Conservation (phyloP, 2,888 invertebrate genomes). For the Watsonalla binaria region DNA sequence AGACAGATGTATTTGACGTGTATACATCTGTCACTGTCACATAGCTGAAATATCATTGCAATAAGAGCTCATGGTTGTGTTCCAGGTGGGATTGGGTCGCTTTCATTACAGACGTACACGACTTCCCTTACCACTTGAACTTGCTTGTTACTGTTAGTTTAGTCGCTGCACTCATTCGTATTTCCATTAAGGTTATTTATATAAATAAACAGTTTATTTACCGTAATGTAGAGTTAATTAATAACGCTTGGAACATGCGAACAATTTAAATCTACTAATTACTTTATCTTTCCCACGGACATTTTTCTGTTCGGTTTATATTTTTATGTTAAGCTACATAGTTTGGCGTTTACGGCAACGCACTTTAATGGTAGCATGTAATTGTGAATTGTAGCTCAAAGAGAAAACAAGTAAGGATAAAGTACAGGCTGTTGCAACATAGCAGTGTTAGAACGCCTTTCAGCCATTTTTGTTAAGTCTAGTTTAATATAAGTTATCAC, state of each 20-base stretch:
- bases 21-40: too few species aligned
- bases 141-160: not conserved
- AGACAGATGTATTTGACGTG: too few species aligned
- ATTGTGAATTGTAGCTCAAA: not conserved
- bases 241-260: slow-evolving; percentile 16
- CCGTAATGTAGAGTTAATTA: slow-evolving; percentile 13
- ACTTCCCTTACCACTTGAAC: too few species aligned
- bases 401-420: not conserved
- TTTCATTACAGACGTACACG: too few species aligned
- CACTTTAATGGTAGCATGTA: slow-evolving; percentile 24
- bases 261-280: slow-evolving; percentile 13
- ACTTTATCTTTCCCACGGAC: slow-evolving; percentile 22
- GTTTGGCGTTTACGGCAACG: slow-evolving; percentile 26
- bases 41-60: too few species aligned
- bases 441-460: not conserved
- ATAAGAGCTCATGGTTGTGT: too few species aligned
- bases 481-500: not conserved
- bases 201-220: slow-evolving; percentile 1
- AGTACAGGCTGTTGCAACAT: not conserved
- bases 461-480: not conserved
- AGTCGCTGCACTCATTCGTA: not conserved
- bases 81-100: too few species aligned
- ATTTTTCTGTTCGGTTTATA: slow-evolving; percentile 12
- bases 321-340: slow-evolving; percentile 22
- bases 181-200: not conserved